These are phyloP conservation scores for Hybognathus amarus DNA, from an alignment of 2,797 vertebrate genomes.

Conservation along the genomic window DNA sequence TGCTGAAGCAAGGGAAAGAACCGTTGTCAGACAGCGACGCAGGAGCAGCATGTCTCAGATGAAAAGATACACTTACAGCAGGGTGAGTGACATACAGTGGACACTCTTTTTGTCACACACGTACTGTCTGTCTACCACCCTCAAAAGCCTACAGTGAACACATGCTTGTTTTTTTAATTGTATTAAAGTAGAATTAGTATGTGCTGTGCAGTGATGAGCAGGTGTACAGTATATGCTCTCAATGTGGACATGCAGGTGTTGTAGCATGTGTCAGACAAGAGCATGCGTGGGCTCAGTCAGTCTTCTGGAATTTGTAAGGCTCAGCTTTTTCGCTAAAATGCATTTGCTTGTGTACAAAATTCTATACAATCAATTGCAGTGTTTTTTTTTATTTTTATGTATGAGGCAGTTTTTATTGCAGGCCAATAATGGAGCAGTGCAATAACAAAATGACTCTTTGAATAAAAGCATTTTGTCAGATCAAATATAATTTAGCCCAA, in stretches of 20 bases:
- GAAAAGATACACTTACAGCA: slow-evolving; percentile 83
- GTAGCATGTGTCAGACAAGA: slow-evolving; percentile 12
- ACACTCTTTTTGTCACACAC: slow-evolving; percentile 6
- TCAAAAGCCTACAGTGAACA: background rate
- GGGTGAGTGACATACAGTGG: slow-evolving; percentile 82
- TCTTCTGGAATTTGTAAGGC: slow-evolving; percentile 14
- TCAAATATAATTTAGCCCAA: background rate
- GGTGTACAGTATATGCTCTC: background rate
- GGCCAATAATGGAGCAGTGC: background rate
- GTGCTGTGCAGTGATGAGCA: background rate
- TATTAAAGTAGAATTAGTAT: background rate
- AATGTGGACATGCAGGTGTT: slow-evolving; percentile 24
- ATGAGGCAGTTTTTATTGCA: background rate
- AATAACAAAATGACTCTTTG: background rate
- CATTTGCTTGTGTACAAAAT: slow-evolving; percentile 16
- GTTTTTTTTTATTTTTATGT: background rate
- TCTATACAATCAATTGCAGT: background rate
- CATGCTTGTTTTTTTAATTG: background rate
- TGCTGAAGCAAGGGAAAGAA: slow-evolving; percentile 46
- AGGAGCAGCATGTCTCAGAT: slow-evolving; percentile 87
- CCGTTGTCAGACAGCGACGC: slow-evolving; percentile 36
- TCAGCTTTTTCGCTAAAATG: slow-evolving; percentile 31
- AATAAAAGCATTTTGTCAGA: background rate
- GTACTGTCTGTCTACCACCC: background rate
- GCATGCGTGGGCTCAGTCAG: slow-evolving; percentile 4